These are phyloP conservation scores for Epinephelus cyanopodus DNA, from an alignment of 2,113 vertebrate genomes.

Conservation along the genomic window DNA sequence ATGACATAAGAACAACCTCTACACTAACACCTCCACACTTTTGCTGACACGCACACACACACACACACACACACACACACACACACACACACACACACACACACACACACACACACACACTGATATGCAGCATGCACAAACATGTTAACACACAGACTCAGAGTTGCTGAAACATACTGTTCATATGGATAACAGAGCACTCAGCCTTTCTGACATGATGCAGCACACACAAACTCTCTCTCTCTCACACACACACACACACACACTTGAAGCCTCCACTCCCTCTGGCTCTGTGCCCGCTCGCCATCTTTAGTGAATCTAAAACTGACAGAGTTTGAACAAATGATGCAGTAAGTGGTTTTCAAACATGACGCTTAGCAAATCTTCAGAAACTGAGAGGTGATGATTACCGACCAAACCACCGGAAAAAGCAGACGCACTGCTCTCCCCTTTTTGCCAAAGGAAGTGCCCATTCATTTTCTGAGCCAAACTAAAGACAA, in stretches of 20 bases:
- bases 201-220: constrained; percentile 5
- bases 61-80: constrained; percentile 15
- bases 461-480: constrained; percentile 56
- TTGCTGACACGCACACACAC: constrained; percentile 6
- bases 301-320: constrained; percentile 32
- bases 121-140: not conserved
- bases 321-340: constrained; percentile 38
- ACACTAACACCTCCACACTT: not conserved
- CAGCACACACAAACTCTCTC: not conserved
- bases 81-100: constrained; percentile 8
- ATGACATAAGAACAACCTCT: constrained; percentile 27
- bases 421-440: constrained; percentile 29
- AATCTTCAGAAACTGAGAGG: constrained; percentile 46
- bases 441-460: not conserved
- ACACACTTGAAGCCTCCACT: not conserved
- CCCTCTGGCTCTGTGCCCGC: constrained; percentile 19
- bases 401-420: constrained; percentile 57
- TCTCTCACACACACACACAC: constrained; percentile 27
- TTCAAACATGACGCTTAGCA: constrained; percentile 41
- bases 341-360: constrained; percentile 47
- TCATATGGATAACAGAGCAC: constrained; percentile 4
- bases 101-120: not conserved
- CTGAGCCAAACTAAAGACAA: constrained; percentile 35
- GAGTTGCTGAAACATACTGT: constrained; percentile 1
- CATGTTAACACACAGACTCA: constrained; percentile 9